Evolutionary conservation across 2,888 invertebrate genomes (phyloP), one percentile per base, ranked within the genome.

Genomic region (Coleophora deauratella): DNA sequence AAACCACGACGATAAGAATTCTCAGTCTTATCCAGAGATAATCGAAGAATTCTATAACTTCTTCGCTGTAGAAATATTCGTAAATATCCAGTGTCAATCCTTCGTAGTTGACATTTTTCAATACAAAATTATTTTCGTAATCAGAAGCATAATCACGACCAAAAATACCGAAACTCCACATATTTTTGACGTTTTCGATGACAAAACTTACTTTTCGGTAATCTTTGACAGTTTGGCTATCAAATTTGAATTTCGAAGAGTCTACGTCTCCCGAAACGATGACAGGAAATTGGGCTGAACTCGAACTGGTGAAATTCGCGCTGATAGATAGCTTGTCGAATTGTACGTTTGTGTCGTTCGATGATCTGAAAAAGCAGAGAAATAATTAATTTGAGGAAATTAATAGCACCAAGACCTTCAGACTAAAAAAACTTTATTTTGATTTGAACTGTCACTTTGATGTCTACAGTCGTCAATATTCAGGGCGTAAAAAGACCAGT

Each of bases 21-120:
- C 81, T 65, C 28, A 84, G 37, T 41, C 74, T 66, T 27, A 84
- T 80, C 84, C 82, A 85, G 7, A 85, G 36, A 40, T 80, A 82
- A 63, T 82, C 82, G 14, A 81, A 73, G 37, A 79, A 67, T 27
- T 75, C 75, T 40, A 62, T 55, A 0, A 77, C 53, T 40, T 76
- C 69, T 21, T 80, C 78, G 40, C 57, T 70, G 7, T 64, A 71
- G 33, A 76, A 62, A 9, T 63, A 69, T 43, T 71, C 64, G 28
- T 64, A 64, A 13, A 64, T 51, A 41, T 61, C 54, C n/a, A 47
- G 41, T 1, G 47, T 48, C 14, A 49, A 44, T 1, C 40, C 46
- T 6, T 54, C 51, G 12, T 51, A 48, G 33, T 50, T 40, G 35
- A 53, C 55, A 27, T 44, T 47, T 8, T 39, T 44, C 34, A 11